Evolutionary conservation across 2,797 vertebrate species (phyloP).

Genomic region (Philypnodon macrostomus): DNA sequence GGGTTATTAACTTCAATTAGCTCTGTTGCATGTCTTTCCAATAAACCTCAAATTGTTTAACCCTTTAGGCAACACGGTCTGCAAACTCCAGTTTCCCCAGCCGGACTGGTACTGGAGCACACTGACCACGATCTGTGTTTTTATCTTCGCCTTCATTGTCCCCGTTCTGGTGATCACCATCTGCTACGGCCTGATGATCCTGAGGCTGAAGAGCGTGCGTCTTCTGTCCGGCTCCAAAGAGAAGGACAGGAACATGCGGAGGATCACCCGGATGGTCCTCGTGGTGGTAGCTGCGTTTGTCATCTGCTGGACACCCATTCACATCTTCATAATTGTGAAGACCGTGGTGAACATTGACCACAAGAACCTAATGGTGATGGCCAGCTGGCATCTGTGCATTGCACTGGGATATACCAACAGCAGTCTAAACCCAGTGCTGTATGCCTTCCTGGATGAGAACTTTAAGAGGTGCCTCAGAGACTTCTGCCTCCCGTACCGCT

Average conservation of each 20-base stretch:
- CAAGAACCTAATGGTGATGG: slow-evolving; percentile 84
- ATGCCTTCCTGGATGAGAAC: slow-evolving; percentile 95
- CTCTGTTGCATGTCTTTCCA: slow-evolving; percentile 16
- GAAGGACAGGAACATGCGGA: slow-evolving; percentile 89
- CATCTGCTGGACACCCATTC: slow-evolving; percentile 96
- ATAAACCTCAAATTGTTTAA: slow-evolving; percentile 42
- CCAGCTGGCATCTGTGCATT: slow-evolving; percentile 93
- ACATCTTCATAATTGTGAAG: slow-evolving; percentile 94
- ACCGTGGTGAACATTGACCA: slow-evolving; percentile 86
- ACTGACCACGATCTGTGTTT: slow-evolving; percentile 92
- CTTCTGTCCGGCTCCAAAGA: slow-evolving; percentile 95
- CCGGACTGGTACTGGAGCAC: slow-evolving; percentile 92
- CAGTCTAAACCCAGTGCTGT: slow-evolving; percentile 94
- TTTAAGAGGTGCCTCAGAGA: slow-evolving; percentile 96
- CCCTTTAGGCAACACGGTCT: slow-evolving; percentile 79
- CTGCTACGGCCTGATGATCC: slow-evolving; percentile 95
- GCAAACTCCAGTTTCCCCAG: slow-evolving; percentile 85
- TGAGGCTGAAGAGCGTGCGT: slow-evolving; percentile 91
- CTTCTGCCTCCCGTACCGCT: slow-evolving; percentile 86
- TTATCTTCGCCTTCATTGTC: slow-evolving; percentile 92
- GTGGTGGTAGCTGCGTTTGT: slow-evolving; percentile 96
- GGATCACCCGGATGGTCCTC: slow-evolving; percentile 97
- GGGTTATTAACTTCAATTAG: slow-evolving; percentile 48
- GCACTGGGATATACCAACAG: slow-evolving; percentile 96
- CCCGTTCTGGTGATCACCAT: slow-evolving; percentile 94